Evolutionary conservation across 1,140 invertebrate species (phyloP).

Genomic region (Nilaparvata lugens): DNA sequence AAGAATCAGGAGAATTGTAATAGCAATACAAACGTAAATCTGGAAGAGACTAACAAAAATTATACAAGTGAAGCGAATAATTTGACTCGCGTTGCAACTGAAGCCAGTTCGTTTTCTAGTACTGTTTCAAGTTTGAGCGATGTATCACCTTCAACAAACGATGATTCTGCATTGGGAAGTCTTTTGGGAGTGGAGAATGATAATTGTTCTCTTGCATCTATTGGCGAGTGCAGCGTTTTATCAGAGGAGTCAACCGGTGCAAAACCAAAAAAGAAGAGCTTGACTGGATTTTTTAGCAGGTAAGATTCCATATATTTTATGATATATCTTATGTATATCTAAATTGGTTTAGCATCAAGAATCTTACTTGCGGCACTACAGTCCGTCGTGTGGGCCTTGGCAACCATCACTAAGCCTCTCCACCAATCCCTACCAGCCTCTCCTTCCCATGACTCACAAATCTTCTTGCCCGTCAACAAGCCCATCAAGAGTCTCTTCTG

Average conservation of each 20-base stretch:
- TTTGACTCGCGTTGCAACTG: conserved; percentile 24
- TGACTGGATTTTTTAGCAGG: conserved; percentile 28
- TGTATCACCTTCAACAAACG: conserved; percentile 23
- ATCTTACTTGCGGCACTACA: too few relatives aligned
- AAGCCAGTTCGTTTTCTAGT: conserved; percentile 39
- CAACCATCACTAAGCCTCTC: too few relatives aligned
- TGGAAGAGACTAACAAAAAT: conserved; percentile 3
- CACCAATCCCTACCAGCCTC: too few relatives aligned
- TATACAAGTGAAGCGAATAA: conserved; percentile 8
- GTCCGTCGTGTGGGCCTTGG: too few relatives aligned
- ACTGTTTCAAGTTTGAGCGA: conserved; percentile 30
- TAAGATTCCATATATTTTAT: conserved; percentile 12
- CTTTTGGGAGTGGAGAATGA: conserved; percentile 23
- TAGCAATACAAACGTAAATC: neutral
- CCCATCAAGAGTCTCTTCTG: too few relatives aligned
- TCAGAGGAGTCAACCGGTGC: conserved; percentile 19
- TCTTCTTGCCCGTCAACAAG: too few relatives aligned
- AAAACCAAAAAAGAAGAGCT: conserved; percentile 26
- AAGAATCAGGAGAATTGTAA: neutral
- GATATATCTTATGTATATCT: too few relatives aligned
- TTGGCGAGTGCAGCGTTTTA: conserved; percentile 18
- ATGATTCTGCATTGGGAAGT: conserved; percentile 21
- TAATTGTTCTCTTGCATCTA: conserved; percentile 16
- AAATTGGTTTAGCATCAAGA: too few relatives aligned
- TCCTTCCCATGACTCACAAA: too few relatives aligned